phyloP scores from a whole-genome alignment of 2,888 invertebrate species.

The Sphaerophoria taeniata region DNA sequence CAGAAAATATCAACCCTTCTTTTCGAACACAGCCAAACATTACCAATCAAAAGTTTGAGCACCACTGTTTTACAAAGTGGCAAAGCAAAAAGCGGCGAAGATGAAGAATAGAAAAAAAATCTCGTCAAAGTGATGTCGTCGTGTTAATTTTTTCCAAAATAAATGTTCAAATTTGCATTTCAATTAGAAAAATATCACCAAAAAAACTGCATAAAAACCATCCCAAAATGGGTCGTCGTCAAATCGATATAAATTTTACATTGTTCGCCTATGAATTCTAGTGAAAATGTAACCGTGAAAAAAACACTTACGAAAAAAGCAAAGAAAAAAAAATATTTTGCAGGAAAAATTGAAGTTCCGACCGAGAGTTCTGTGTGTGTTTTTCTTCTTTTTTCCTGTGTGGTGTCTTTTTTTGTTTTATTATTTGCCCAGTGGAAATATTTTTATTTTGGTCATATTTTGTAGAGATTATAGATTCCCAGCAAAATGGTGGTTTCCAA shows the following conservation, averaged over 20 bases:
- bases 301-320: conserved; percentile 76
- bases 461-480: conserved; percentile 39
- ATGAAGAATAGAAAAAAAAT: conserved; percentile 75
- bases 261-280: conserved; percentile 25
- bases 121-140: conserved; percentile 73
- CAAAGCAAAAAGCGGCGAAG: conserved; percentile 75
- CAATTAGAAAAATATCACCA: conserved; percentile 32
- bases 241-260: conserved; percentile 5
- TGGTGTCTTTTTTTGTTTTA: conserved; percentile 46
- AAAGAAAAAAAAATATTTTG: conserved; percentile 56
- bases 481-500: conserved; percentile 83
- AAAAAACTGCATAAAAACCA: conserved; percentile 42
- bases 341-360: conserved; percentile 61
- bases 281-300: conserved; percentile 78
- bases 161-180: conserved; percentile 65
- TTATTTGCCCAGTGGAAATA: conserved; percentile 66
- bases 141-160: conserved; percentile 73
- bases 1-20: conserved; percentile 36
- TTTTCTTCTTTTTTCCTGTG: conserved; percentile 43
- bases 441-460: conserved; percentile 65
- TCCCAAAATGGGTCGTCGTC: conserved; percentile 26
- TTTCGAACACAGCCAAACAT: conserved; percentile 54
- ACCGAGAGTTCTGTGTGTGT: conserved; percentile 31
- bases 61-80: conserved; percentile 37
- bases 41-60: conserved; percentile 68